Conservation (phyloP, 2,113 vertebrate species). For the Antennarius striatus region DNA sequence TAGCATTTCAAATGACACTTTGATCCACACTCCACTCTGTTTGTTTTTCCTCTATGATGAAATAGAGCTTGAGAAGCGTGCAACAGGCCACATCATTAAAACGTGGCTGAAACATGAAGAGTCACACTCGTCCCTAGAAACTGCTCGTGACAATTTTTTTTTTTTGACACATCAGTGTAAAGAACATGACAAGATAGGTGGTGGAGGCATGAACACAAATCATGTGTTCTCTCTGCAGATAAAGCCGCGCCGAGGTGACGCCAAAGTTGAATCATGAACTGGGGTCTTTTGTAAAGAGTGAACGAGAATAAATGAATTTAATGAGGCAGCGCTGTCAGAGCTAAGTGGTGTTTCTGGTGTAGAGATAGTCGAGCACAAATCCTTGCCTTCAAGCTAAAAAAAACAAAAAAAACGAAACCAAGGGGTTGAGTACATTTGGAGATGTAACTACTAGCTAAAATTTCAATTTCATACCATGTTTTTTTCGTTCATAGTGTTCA, state of each 20-base stretch:
- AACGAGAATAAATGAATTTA: conserved; percentile 45
- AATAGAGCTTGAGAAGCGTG: conserved; percentile 67
- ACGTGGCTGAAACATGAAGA: conserved; percentile 55
- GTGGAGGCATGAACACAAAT: conserved; percentile 32
- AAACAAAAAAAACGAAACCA: background rate
- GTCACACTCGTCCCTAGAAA: conserved; percentile 56
- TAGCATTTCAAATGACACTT: conserved; percentile 79
- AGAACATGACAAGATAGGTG: conserved; percentile 37
- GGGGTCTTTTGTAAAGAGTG: conserved; percentile 9
- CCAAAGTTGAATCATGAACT: conserved; percentile 22
- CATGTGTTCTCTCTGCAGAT: conserved; percentile 15
- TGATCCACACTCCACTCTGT: conserved; percentile 72
- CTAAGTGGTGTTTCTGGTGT: conserved; percentile 24
- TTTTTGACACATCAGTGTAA: conserved; percentile 40
- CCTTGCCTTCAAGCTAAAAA: conserved; percentile 13
- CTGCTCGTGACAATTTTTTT: conserved; percentile 29
- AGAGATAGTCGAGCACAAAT: conserved; percentile 9
- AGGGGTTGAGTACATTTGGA: background rate
- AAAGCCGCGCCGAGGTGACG: conserved; percentile 19
- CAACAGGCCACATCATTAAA: conserved; percentile 76
- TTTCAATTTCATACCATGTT: conserved; percentile 4
- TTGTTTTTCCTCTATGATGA: conserved; percentile 75
- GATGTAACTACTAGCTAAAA: conserved; percentile 7
- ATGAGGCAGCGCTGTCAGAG: conserved; percentile 43
- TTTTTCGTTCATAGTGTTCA: conserved; percentile 8